These are phyloP conservation scores for Tridacna crocea DNA, from an alignment of 2,888 invertebrate genomes.

Conservation along the genomic window DNA sequence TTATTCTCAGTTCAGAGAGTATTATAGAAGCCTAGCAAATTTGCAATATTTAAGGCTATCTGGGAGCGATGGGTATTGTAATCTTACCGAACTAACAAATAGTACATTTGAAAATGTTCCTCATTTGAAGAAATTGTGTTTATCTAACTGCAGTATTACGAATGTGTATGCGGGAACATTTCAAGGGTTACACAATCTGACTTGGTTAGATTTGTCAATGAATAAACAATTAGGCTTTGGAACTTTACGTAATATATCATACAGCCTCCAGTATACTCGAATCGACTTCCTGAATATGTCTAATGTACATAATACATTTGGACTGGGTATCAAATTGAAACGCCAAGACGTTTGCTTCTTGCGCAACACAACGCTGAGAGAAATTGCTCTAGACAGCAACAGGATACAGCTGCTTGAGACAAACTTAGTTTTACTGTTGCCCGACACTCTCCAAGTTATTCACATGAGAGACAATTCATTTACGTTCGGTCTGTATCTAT, in stretches of 20 bases:
- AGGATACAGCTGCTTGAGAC: slow-evolving; percentile 31
- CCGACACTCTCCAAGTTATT: slow-evolving; percentile 29
- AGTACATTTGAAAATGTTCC: slow-evolving; percentile 11
- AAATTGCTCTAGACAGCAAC: slow-evolving; percentile 39
- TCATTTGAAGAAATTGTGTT: slow-evolving; percentile 5
- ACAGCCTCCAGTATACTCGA: slow-evolving; percentile 42
- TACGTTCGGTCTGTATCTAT: slow-evolving; percentile 43
- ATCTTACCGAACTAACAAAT: not conserved
- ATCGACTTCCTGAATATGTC: slow-evolving; percentile 42
- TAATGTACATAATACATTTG: slow-evolving; percentile 44
- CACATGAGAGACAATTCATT: slow-evolving; percentile 36
- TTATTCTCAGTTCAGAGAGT: no score
- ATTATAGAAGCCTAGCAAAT: no score
- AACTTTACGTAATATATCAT: slow-evolving; percentile 41
- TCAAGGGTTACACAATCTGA: not conserved
- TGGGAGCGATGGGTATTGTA: not conserved
- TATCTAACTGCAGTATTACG: slow-evolving; percentile 13
- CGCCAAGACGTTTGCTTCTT: slow-evolving; percentile 42
- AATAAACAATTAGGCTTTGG: slow-evolving; percentile 38
- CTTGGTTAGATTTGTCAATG: slow-evolving; percentile 40
- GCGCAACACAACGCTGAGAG: slow-evolving; percentile 40
- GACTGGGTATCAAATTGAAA: slow-evolving; percentile 23
- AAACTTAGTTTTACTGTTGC: slow-evolving; percentile 26
- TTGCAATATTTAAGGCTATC: slow-evolving; percentile 7
- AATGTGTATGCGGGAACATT: slow-evolving; percentile 1